phyloP scores from a whole-genome alignment of 2,797 vertebrate species.

The Psittacula echo region DNA sequence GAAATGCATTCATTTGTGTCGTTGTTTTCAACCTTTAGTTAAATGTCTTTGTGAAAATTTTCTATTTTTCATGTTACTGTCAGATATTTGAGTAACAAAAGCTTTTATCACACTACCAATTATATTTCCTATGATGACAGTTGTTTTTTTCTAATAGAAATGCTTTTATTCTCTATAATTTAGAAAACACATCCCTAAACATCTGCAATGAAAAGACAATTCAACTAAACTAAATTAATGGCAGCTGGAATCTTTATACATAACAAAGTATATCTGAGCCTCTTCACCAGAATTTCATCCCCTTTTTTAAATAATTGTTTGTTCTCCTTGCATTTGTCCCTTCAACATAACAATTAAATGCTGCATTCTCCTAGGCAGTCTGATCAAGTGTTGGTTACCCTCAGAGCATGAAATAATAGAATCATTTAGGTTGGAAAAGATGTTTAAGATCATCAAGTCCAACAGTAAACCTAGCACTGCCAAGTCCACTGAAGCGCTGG shows the following conservation, averaged over 20 bases:
- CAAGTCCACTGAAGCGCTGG: neutral
- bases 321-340: constrained; percentile 1
- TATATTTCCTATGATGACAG: neutral
- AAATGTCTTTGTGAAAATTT: neutral
- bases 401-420: neutral
- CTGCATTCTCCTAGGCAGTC: neutral
- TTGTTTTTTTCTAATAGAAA: neutral
- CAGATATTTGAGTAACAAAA: neutral
- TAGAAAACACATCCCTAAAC: neutral
- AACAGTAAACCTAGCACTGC: neutral
- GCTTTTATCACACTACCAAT: neutral
- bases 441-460: neutral
- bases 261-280: neutral
- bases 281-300: neutral
- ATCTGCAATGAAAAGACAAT: constrained; percentile 33
- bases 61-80: neutral
- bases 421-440: neutral
- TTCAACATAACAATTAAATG: neutral
- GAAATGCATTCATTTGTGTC: neutral
- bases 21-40: neutral
- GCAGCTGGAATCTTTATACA: constrained; percentile 12
- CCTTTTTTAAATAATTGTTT: constrained; percentile 1
- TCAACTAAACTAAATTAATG: constrained; percentile 1
- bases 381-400: neutral
- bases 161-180: neutral